Conservation (phyloP, 92 coral and sea anemone genomes). For the Umimayanthus kanabou region DNA sequence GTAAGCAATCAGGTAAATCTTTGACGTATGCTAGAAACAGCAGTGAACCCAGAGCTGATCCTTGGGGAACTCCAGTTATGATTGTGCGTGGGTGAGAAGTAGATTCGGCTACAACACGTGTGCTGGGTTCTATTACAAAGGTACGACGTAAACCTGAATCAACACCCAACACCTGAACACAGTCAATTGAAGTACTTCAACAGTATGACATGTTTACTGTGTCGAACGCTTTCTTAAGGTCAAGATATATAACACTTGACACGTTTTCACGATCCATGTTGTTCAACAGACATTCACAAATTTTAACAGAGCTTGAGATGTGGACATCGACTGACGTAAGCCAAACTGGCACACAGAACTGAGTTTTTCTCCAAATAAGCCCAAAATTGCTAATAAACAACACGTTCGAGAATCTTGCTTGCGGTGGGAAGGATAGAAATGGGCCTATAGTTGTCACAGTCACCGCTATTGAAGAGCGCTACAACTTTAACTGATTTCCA, state of each 20-base stretch:
- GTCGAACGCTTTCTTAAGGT: neutral
- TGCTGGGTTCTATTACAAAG: no score
- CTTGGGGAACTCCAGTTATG: conserved; percentile 36
- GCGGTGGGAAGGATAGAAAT: conserved; percentile 24
- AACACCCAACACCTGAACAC: no score
- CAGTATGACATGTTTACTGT: no score
- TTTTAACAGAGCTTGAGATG: conserved; percentile 28
- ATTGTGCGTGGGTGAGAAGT: neutral
- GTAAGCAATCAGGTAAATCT: no score
- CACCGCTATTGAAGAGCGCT: conserved; percentile 18
- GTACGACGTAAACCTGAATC: no score
- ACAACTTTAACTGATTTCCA: conserved; percentile 33
- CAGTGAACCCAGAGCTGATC: neutral
- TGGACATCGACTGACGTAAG: conserved; percentile 14
- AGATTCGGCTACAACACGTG: no score
- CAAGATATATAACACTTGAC: neutral
- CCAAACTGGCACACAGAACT: conserved; percentile 34
- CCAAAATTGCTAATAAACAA: conserved; percentile 14
- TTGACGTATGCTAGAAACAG: no score
- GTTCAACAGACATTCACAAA: neutral
- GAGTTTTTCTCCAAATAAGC: neutral
- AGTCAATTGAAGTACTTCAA: no score
- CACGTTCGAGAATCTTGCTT: conserved; percentile 9
- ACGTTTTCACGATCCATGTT: no score
- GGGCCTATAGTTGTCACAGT: conserved; percentile 19